Evolutionary conservation across 2,113 vertebrate genomes (phyloP), one percentile per base, ranked within the genome.

Genomic region (Clarias macrocephalus): DNA sequence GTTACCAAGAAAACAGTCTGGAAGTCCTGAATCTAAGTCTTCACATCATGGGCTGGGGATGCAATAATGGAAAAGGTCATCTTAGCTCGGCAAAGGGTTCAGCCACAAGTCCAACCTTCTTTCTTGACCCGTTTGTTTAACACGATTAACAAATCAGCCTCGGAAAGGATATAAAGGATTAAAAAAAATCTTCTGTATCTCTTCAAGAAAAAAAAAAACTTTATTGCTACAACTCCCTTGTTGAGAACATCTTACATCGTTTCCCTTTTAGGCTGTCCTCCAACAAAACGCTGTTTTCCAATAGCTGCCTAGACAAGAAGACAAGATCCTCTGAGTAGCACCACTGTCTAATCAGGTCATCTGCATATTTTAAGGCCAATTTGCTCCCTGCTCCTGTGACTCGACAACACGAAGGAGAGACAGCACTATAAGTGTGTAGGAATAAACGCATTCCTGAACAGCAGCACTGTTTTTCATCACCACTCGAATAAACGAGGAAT

Each of bases 321-420:
- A 93, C 92, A 52, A 72, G 89, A 87, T 87, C 88, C 81, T 23
- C 33, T 60, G 2, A 33, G 76, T 90, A 83, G 66, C 56, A 28
- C 87, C 18, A 42, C 37, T 84, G 66, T 60, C 68, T 93, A 94
- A 93, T 93, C 89, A 90, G 93, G 90, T 90, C 91, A 92, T 92
- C 88, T 84, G 91, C 91, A 92, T 91, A 92, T 91, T 90, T 91
- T 77, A 93, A 93, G 60, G 80, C 72, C 85, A 86, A 90, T 86
- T 88, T 42, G 48, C 89, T 70, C 89, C 89, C 66, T 90, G 88
- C 89, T 90, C 91, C 84, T 80, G 21, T 92, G 92, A 87, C 87
- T 75, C 18, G 59, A 83, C 30, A 37, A 23, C 4, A 30, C 18
- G 54, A 6, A 48, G 48, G 28, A 15, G 59, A 52, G 30, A 15